Evolutionary conservation across 2,113 vertebrate genomes (phyloP).

Genomic region (Macquaria australasica): DNA sequence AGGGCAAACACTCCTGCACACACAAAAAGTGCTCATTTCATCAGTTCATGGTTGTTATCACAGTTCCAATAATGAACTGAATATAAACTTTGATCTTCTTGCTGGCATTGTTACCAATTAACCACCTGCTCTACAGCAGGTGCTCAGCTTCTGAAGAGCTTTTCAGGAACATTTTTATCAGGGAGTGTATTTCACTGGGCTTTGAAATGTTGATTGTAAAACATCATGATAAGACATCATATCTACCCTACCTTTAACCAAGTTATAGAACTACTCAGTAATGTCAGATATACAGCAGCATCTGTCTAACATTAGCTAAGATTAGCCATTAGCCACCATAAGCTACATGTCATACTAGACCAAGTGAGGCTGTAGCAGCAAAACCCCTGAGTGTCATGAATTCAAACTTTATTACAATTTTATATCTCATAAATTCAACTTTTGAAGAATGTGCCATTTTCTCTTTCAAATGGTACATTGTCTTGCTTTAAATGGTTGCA

Average conservation of each 20-base stretch:
- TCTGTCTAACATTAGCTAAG: not conserved
- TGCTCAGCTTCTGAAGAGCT: conserved; percentile 45
- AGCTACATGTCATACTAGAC: not conserved
- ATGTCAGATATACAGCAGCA: too few species aligned
- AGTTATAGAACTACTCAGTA: not conserved
- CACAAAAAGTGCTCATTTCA: not conserved
- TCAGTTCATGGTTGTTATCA: not conserved
- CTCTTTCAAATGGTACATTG: not conserved
- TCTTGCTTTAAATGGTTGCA: not conserved
- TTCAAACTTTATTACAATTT: too few species aligned
- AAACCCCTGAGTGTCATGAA: too few species aligned
- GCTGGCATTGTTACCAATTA: not conserved
- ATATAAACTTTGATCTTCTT: not conserved
- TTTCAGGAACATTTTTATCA: not conserved
- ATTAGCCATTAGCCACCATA: too few species aligned
- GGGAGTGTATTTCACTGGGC: not conserved
- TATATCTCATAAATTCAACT: too few species aligned
- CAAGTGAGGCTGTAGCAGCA: too few species aligned
- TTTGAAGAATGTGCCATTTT: too few species aligned
- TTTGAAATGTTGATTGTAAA: not conserved
- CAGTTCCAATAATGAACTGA: not conserved
- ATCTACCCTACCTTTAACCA: not conserved
- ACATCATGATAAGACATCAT: not conserved
- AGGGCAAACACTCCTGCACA: not conserved
- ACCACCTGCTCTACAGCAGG: conserved; percentile 40